Evolutionary conservation across 2,797 vertebrate genomes (phyloP), one percentile per base, ranked within the genome.

Genomic region (Tapera naevia): DNA sequence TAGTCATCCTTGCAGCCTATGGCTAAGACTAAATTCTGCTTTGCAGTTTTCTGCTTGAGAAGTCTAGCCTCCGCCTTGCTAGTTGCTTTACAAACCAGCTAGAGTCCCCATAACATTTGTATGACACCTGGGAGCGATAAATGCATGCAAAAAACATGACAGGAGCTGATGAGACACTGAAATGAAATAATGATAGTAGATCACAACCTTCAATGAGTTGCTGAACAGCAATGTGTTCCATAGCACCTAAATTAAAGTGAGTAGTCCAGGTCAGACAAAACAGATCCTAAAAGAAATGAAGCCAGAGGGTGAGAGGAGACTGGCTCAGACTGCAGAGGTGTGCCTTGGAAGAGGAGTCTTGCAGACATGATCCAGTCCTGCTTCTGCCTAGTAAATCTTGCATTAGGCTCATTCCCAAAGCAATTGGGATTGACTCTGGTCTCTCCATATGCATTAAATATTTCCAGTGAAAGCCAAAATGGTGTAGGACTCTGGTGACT

Each of bases 71-170:
- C 76, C 92, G 37, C 62, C 12, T 58, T 81, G 70, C 73, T 88
- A 58, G 90, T 75, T 69, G 56, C 41, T 65, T 89, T 88, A 58
- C 39, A 72, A 93, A 64, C 62, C 54, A 91, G 60, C 83, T 93
- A 71, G 37, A 75, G 48, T 65, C 33, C 46, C 65, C 3, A 1
- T 69, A 72, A 83, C 7, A 82, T 74, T 91, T 91, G 46, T 53
- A 50, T 62, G 83, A 87, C 86, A 85, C 67, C 82, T 89, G 73
- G 60, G 82, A 93, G 76, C 78, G 74, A 88, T 74, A 94, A 91
- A 71, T 64, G 65, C 32, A 73, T 46, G 27, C 43, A 67, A 74
- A 91, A 93, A 95, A 28, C 58, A 56, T 86, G 91, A 72, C 28
- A 48, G 60, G 62, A 93, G 70, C 60, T 9, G 54, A 93, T 67